Evolutionary conservation across 2,888 invertebrate genomes (phyloP).

Genomic region (Pachymerium ferrugineum): DNA sequence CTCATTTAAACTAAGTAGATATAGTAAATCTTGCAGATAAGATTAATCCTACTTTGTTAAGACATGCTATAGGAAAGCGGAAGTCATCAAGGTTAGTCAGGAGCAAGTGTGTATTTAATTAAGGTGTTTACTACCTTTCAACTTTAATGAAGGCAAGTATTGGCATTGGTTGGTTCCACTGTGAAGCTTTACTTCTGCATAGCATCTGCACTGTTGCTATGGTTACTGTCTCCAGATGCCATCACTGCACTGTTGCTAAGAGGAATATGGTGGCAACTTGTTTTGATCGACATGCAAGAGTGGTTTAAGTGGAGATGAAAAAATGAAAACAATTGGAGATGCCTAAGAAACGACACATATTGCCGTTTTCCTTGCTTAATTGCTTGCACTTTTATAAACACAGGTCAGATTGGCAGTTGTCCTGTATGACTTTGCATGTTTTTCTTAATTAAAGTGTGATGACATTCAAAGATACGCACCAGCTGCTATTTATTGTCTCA

Average conservation of each 20-base stretch:
- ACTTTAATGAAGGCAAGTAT: neutral
- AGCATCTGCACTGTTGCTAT: neutral
- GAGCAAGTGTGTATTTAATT: neutral
- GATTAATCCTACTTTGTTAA: no score
- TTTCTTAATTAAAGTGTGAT: constrained; percentile 9
- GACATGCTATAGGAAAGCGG: no score
- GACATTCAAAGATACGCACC: neutral
- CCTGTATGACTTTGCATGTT: neutral
- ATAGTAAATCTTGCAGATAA: no score
- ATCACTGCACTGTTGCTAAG: neutral
- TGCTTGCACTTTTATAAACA: neutral
- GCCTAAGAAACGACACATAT: neutral
- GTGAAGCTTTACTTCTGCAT: neutral
- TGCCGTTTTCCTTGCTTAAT: neutral
- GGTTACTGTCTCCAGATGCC: neutral
- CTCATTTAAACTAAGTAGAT: no score
- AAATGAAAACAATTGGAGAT: neutral
- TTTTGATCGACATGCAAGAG: neutral
- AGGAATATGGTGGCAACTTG: neutral
- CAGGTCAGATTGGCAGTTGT: neutral
- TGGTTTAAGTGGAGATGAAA: neutral
- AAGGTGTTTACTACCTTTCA: neutral
- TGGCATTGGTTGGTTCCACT: neutral
- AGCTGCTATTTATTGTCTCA: neutral
- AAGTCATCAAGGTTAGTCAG: neutral